Evolutionary conservation across 2,797 vertebrate species (phyloP).

Genomic region (Enteromius afrohamiltoni): DNA sequence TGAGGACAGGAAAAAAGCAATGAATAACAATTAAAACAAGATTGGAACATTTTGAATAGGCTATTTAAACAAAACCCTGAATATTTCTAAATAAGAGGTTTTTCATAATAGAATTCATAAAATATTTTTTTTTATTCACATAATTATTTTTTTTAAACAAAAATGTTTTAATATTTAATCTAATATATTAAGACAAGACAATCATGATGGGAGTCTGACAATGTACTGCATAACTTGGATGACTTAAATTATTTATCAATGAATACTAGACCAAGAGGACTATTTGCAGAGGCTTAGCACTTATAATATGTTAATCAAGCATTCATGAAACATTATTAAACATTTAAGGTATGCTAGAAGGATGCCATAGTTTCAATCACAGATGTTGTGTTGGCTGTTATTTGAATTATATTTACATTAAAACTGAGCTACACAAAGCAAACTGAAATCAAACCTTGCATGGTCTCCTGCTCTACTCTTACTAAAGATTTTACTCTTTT

Average conservation of each 20-base stretch:
- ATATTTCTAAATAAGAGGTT: not conserved
- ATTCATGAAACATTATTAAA: constrained; percentile 4
- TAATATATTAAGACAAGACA: not conserved
- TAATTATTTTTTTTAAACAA: not conserved
- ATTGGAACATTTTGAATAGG: too few relatives aligned
- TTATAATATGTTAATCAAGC: constrained; percentile 5
- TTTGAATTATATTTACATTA: constrained; percentile 17
- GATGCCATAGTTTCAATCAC: not conserved
- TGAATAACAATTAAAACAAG: not conserved
- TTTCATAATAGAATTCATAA: not conserved
- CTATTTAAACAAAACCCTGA: not conserved
- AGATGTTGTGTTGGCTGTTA: not conserved
- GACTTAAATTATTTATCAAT: constrained; percentile 8
- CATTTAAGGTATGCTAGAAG: constrained; percentile 5
- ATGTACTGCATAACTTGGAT: not conserved
- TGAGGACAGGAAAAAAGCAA: not conserved
- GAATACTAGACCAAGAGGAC: not conserved
- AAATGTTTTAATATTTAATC: not conserved
- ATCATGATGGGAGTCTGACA: not conserved
- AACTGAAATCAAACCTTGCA: constrained; percentile 66
- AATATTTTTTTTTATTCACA: not conserved
- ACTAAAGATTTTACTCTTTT: constrained; percentile 78
- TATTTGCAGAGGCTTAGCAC: not conserved
- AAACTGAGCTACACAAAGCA: constrained; percentile 60
- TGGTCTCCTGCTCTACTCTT: constrained; percentile 67